Base-by-base conservation (phyloP, 1,140 invertebrate genomes). In the Eriosoma lanigerum region DNA sequence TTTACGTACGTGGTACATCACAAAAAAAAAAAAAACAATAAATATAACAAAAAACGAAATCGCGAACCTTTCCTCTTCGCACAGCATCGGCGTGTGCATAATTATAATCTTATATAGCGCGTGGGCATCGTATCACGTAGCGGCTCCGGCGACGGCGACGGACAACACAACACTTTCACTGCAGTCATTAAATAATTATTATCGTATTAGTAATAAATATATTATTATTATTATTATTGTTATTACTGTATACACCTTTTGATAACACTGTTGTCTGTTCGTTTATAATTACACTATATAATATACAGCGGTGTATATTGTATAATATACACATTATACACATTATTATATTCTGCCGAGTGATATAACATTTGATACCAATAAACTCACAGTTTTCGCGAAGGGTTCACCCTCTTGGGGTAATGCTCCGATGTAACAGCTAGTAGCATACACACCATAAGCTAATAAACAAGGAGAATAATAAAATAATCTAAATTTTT, bases 81-180 rank as follows among this genome's bases (percentile, higher is more conserved):
- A 46, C 48, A 24, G 38, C 21, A 68, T 68, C 64, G n/a, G 13
- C 13, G 5, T 46, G 13, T 46, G 13, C 19, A 54, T 3, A 48
- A 21, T n/a, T n/a, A n/a, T n/a, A n/a, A n/a, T n/a, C n/a, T n/a
- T n/a, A n/a, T n/a, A n/a, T n/a, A 48, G 13, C 26, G 68, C 46
- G 68, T 72, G 68, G 68, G 68, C 68, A 70, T 70, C 44, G 44
- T 68, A 48, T 68, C 66, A 52, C 68, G 68, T 38, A 3, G 32
- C 32, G 8, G 32, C 32, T 38, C 32, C 3, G 46, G 17, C 46
- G 48, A 15, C 46, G 48, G n/a, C 17, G 26, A 52, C 68, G 26
- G 26, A 72, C 32, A 38, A 38, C 24, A 72, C 32, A 38, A 38
- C 24, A 72, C 68, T 72, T 72, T 72, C 68, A 72, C 68, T 46